phyloP scores from a whole-genome alignment of 2,797 vertebrate species.

The Peromyscus nudipes region DNA sequence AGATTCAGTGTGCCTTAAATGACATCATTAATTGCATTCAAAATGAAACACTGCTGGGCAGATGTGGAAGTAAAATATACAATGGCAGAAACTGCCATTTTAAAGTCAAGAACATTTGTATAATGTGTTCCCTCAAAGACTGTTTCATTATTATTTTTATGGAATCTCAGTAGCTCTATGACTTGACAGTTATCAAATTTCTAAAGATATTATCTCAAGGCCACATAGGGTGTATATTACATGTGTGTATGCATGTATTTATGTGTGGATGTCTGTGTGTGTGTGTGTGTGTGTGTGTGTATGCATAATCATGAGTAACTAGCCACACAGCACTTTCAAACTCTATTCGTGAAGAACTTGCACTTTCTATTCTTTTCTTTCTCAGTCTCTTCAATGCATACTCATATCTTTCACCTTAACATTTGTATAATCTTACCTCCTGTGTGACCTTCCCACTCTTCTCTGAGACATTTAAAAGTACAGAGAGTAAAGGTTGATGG shows the following conservation, averaged over 20 bases:
- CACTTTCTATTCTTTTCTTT: background rate
- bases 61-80: background rate
- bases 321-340: background rate
- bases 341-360: rapidly evolving
- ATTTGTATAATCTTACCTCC: background rate
- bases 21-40: background rate
- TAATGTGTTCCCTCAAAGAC: background rate
- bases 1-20: background rate
- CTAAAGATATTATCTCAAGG: background rate
- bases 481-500: background rate
- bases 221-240: background rate
- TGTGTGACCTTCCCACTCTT: background rate
- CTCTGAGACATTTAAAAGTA: background rate
- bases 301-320: background rate
- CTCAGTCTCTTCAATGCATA: background rate
- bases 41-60: background rate
- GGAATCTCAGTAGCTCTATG: background rate
- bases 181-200: background rate
- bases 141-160: background rate
- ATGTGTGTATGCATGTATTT: background rate
- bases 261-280: too few species aligned
- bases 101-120: background rate
- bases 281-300: background rate
- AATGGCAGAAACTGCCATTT: background rate
- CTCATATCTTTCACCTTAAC: background rate